Percentiles rank a stretch among this genome's conserved stretches.
Conservation (phyloP, 1,140 invertebrate species). For the Solen grandis region DNA sequence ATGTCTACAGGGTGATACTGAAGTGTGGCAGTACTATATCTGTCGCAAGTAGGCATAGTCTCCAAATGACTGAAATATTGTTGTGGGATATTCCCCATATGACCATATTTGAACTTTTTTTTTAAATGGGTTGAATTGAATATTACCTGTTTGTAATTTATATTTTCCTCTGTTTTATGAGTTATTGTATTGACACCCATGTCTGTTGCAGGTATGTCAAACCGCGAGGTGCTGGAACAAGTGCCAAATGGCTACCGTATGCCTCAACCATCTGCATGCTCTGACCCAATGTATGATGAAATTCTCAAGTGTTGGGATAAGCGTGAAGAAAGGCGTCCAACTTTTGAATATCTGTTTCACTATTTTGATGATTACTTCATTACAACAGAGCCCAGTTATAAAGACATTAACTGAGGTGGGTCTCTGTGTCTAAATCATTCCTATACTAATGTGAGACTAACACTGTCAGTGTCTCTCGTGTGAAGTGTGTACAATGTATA, state of each 20-base stretch:
- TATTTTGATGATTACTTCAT: conserved; percentile 99
- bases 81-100: too few relatives aligned
- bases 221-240: conserved; percentile 96
- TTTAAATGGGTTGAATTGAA: too few relatives aligned
- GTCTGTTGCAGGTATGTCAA: conserved; percentile 85
- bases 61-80: too few relatives aligned
- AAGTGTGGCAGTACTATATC: too few relatives aligned
- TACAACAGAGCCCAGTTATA: conserved; percentile 95
- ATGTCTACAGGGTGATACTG: too few relatives aligned
- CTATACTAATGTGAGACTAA: neutral
- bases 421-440: neutral
- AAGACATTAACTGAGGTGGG: conserved; percentile 31
- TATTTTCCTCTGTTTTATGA: too few relatives aligned
- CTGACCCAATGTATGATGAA: conserved; percentile 90
- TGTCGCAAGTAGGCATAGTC: too few relatives aligned
- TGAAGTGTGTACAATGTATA: neutral
- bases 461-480: neutral
- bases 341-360: conserved; percentile 97
- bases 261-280: conserved; percentile 89
- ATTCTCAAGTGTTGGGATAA: conserved; percentile 83
- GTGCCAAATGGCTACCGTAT: conserved; percentile 97
- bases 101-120: too few relatives aligned
- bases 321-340: conserved; percentile 96
- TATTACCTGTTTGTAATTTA: too few relatives aligned
- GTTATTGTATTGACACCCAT: too few relatives aligned